phyloP scores from a whole-genome alignment of 2,113 vertebrate species.

The Myotis yumanensis region DNA sequence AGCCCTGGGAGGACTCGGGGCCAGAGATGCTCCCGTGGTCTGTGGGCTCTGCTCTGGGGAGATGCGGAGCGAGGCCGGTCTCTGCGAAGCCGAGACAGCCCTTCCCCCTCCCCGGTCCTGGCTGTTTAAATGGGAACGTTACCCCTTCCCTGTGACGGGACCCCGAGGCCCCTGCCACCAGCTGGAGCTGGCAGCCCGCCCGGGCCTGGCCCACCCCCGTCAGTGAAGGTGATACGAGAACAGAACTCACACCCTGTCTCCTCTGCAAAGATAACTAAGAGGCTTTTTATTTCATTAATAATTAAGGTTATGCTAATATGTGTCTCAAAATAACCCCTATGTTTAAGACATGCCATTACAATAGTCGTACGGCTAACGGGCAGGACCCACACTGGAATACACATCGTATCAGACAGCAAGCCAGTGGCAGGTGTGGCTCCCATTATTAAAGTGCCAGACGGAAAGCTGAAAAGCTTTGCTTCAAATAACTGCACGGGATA shows the following conservation, averaged over 20 bases:
- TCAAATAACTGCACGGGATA: not conserved
- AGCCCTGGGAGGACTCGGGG: rapidly evolving
- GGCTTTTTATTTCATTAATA: constrained; percentile 64
- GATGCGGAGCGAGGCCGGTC: not conserved
- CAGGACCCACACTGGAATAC: not conserved
- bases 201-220: rapidly evolving
- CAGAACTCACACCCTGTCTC: not conserved
- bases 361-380: rapidly evolving
- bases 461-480: not conserved
- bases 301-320: constrained; percentile 46
- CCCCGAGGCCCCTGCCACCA: not conserved
- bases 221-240: not conserved
- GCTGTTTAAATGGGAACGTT: not conserved
- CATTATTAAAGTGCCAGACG: not conserved
- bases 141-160: not conserved
- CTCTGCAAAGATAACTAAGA: not conserved
- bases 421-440: not conserved
- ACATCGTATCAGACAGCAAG: not conserved
- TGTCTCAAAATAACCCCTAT: constrained; percentile 50
- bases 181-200: not conserved
- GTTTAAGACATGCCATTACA: not conserved
- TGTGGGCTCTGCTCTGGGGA: not conserved
- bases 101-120: not conserved
- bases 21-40: no score
- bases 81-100: not conserved